Base-by-base conservation (phyloP, 2,888 invertebrate species). In the Eubasilissa splendida region DNA sequence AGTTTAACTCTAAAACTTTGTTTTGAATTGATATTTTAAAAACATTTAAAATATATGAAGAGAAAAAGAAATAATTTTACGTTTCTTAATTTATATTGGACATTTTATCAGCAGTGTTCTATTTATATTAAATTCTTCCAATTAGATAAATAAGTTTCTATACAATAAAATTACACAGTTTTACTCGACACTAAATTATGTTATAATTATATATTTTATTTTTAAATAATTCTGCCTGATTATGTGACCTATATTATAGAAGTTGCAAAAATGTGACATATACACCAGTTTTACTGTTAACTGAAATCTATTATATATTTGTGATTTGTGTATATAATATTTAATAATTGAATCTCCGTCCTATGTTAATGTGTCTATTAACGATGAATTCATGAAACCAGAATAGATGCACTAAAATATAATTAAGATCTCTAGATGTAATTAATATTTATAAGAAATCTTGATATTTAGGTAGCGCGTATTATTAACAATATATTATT, bases 381-480 rank as follows among this genome's bases (percentile, higher is more conserved):
- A 42, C 42, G 7, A 7, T 42, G 4, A 42, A 42, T 7, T 7
- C 7, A 42, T 42, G 1, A 42, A 42, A 42, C 42, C 42, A 42
- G 42, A 42, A 42, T 42, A 42, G 42, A 42, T 7, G 42, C 42
- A 42, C 42, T 42, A 42, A 42, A 42, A 42, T 42, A 42, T 42
- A 42, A 42, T 42, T 42, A 42, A 42, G 42, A 42, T 42, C 42
- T 42, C 42, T 42, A 42, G 42, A 42, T 42, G 42, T 42, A 42
- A 1, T 42, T 42, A 42, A 5, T 42, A 42, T 42, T 42, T 42
- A 42, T 42, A 42, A 42, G 42, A 42, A 42, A 42, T 42, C 7
- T 63, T 63, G 42, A 33, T 31, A 33, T 31, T 63, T 33, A 31
- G 63, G 63, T 63, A 63, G 63, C 33, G 63, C 63, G 31, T 63